phyloP scores from a whole-genome alignment of 2,888 invertebrate genomes.

The Acronicta alni region DNA sequence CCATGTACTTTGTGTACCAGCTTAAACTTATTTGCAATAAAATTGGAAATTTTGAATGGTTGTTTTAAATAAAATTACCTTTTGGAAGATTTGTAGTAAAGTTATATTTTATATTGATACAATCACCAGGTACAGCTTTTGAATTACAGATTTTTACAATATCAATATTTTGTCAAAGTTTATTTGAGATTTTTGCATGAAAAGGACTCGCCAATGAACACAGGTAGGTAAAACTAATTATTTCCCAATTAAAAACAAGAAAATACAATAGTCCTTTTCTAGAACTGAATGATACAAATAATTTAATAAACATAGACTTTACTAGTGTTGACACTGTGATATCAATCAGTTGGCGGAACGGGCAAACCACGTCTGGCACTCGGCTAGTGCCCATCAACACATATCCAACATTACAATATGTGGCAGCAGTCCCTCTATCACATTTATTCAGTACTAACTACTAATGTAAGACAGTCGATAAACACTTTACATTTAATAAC shows the following conservation, averaged over 20 bases:
- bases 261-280: slow-evolving; percentile 70
- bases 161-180: slow-evolving; percentile 78
- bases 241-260: slow-evolving; percentile 69
- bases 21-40: slow-evolving; percentile 84
- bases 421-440: slow-evolving; percentile 82
- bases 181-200: slow-evolving; percentile 71
- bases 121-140: slow-evolving; percentile 88
- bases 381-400: slow-evolving; percentile 33
- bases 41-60: slow-evolving; percentile 55
- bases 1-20: slow-evolving; percentile 70
- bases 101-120: slow-evolving; percentile 88
- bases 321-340: slow-evolving; percentile 62
- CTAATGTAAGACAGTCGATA: slow-evolving; percentile 81
- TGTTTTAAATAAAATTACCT: slow-evolving; percentile 71
- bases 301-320: slow-evolving; percentile 67
- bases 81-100: slow-evolving; percentile 88
- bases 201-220: slow-evolving; percentile 72
- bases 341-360: slow-evolving; percentile 53
- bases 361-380: slow-evolving; percentile 14
- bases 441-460: slow-evolving; percentile 76
- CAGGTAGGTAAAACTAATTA: slow-evolving; percentile 71
- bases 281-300: slow-evolving; percentile 68
- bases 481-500: slow-evolving; percentile 70
- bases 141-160: slow-evolving; percentile 85
- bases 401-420: slow-evolving; percentile 64